Base-by-base conservation (phyloP, 2,797 vertebrate species). In the Astyanax mexicanus region DNA sequence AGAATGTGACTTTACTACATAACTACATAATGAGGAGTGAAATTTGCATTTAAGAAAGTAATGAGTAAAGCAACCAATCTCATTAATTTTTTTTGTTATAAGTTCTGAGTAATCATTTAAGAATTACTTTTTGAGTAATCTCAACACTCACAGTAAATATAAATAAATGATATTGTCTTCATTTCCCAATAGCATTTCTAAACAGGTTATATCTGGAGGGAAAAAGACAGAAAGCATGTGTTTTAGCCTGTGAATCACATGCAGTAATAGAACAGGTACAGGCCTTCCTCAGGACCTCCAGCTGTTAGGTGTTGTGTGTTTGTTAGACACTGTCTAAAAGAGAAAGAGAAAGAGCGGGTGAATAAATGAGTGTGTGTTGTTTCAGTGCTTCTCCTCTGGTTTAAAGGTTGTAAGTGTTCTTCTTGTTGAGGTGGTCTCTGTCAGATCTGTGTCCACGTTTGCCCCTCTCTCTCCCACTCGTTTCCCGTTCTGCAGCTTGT, bases 301-400 rank as follows among this genome's bases (percentile, higher is more conserved):
- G n/a, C n/a, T n/a, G n/a, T n/a, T n/a, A n/a, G n/a, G n/a, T n/a
- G n/a, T n/a, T 78, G 29, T 5, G 29, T 72, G 74, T 77, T 32
- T 70, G 55, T 71, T 68, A 72, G 37, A 65, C 37, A 55, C 71
- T 45, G 15, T 42, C 40, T 65, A 54, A 73, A 71, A 65, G 73
- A 80, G 74, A 62, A 64, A 80, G 77, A 64, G 29, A 73, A 71
- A 65, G 73, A 80, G 74, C 62, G 64, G 80, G 77, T 64, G 29
- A 73, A 67, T 45, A 19, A 23, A 71, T 32, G 49, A 52, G 40
- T 42, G 66, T 77, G 62, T 71, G 72, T 54, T 35, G 19, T 61
- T 52, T 68, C 44, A 32, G 71, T 66, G 71, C 32, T 13, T 71
- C 69, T 47, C 73, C 44, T 67, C 54, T 77, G 68, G 9, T 23